Evolutionary conservation across 2,113 vertebrate species (phyloP), one percentile per base, ranked within the genome.

Genomic region (Theristicus caerulescens): DNA sequence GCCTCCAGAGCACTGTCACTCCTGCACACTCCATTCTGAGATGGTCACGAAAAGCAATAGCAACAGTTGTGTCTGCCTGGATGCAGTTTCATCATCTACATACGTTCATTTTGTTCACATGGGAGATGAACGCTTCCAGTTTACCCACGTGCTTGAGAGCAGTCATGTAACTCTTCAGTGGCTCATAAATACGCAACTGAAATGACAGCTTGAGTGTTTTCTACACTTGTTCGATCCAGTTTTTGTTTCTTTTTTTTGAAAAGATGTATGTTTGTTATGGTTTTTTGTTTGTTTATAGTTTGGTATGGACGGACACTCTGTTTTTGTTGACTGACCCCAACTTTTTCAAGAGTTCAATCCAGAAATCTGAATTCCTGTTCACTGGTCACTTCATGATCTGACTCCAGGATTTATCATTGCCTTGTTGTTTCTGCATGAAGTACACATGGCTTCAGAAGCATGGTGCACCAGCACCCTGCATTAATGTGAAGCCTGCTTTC

Each of bases 31-130:
- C 96, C 91, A 80, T 96, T 88, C 96, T 92, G 94, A 96, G 91
- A 96, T 20, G 97, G 96, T 91, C 86, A 82, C 5, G 90, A 97
- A 96, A 98, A 98, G 98, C 98, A 98, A 98, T 98, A 98, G 98
- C 98, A 97, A 97, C 97, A 97, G 97, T 93, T 93, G 85, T 87
- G 69, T 92, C 81, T 90, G 94, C 97, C 96, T 96, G 96, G 97
- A 96, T 73, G 97, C 49, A 21, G 83, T 74, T 97, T 94, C 94
- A 93, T 97, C 96, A 42, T 59, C 93, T 72, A 2, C 94, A 40
- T 82, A 44, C n/a, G 79, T 72, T 96, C 16, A 4, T 74, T 93
- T 91, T 94, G 92, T 96, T 82, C 94, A 85, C 93, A 40, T 13
- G 76, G 96, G 97, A 95, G 82, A 54, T 32, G 93, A 93, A 94